Evolutionary conservation across 2,888 invertebrate species (phyloP), one percentile per base, ranked within the genome.

Genomic region (Caenorhabditis sp.): DNA sequence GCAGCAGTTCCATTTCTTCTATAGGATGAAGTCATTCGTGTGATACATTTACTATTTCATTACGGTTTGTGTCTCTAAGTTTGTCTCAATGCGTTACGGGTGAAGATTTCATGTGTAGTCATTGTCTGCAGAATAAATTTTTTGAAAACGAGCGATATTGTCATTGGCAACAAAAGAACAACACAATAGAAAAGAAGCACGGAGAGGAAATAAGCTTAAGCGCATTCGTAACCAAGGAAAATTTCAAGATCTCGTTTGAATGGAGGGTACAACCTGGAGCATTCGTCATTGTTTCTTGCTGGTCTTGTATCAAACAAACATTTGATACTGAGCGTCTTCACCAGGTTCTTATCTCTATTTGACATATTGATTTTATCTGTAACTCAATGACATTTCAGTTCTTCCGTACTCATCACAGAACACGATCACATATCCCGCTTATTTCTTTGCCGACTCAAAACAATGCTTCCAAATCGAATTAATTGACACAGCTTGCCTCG

Each of bases 1-100:
- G 31, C 54, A 70, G 54, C 79, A 79, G 47, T 79, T 79, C 19
- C 79, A 64, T 38, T 79, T 54, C 44, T 79, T 56, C 24, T 79
- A 70, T 31, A 63, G 70, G 35, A 79, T 79, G 79, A 76, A 59
- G 35, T 58, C 58, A 10, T 76, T 59, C 31, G 76, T 76, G 2
- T 76, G 44, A 28, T 35, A 14, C 28, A 47, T 10, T 16, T 49
- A 24, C 51, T 35, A 12, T 38, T 51, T 19, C 1, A 10, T 63
- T 64, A 31, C 26, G 41, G 63, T 51, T 35, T 49, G 14, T 49
- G 12, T 61, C 12, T 26, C 2, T 19, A n/a, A 31, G 19, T 47
- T 0, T 38, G 5, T 41, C 26, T 35, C 14, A 61, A 14, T 61
- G 1, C 47, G 1, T 54, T 54, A 56, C 64, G 66, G 75, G 75